Percentiles rank a stretch among this genome's conserved stretches.
Conservation (phyloP, 2,888 invertebrate genomes). For the Trypoxylon attenuatum region DNA sequence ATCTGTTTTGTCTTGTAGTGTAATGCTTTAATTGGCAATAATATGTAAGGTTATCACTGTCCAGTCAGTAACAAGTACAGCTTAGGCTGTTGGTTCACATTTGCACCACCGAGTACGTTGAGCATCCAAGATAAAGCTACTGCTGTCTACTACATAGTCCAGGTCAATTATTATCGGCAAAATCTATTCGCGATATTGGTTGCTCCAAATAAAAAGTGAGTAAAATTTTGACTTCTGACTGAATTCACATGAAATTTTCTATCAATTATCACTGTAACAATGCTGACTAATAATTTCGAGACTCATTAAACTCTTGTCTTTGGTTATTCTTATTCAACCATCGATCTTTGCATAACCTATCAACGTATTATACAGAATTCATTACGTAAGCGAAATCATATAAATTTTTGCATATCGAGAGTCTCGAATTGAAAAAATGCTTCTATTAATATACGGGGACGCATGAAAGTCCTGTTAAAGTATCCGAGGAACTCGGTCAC, state of each 20-base stretch:
- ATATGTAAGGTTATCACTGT: too few relatives aligned
- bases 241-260: background rate
- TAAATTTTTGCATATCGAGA: background rate
- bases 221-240: background rate
- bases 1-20: too few relatives aligned
- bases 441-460: too few relatives aligned
- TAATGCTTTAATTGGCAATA: too few relatives aligned
- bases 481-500: too few relatives aligned
- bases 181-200: background rate
- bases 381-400: slow-evolving; percentile 44
- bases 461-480: too few relatives aligned
- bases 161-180: slow-evolving; percentile 13
- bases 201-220: slow-evolving; percentile 26
- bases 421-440: background rate
- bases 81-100: too few relatives aligned
- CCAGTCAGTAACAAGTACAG: too few relatives aligned
- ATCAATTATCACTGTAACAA: background rate
- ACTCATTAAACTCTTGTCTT: too few relatives aligned
- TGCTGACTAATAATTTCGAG: too few relatives aligned
- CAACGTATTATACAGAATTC: slow-evolving; percentile 18
- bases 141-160: slow-evolving; percentile 6
- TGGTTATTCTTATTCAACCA: background rate
- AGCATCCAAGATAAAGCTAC: too few relatives aligned
- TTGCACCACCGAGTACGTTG: too few relatives aligned
- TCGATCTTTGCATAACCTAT: slow-evolving; percentile 24